phyloP scores from a whole-genome alignment of 1,140 invertebrate genomes.

The Aphis craccivora region DNA sequence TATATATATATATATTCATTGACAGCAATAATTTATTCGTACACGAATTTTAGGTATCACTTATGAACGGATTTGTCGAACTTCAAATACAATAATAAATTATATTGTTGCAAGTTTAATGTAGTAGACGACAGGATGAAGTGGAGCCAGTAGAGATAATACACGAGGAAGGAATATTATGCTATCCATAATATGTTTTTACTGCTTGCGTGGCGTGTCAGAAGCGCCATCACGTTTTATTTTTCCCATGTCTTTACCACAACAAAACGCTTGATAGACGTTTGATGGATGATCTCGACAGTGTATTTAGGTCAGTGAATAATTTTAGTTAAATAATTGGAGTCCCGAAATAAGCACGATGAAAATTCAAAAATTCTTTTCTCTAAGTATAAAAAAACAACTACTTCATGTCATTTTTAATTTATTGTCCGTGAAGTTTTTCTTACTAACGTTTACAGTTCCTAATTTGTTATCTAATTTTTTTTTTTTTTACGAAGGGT shows the following conservation, averaged over 20 bases:
- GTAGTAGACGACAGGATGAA: constrained; percentile 14
- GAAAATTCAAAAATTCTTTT: background rate
- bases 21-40: constrained; percentile 4
- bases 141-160: background rate
- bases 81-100: constrained; percentile 5
- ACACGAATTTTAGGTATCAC: background rate
- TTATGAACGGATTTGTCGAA: background rate
- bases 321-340: background rate
- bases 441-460: background rate
- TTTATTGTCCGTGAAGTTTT: background rate
- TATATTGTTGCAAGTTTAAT: background rate
- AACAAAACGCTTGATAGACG: constrained; percentile 14
- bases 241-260: constrained; percentile 12
- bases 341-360: background rate
- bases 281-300: constrained; percentile 24
- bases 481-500: background rate
- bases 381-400: background rate
- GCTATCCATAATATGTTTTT: background rate
- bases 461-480: background rate
- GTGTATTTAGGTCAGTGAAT: constrained; percentile 3
- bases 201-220: background rate
- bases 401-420: background rate
- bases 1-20: background rate
- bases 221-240: constrained; percentile 42
- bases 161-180: background rate